These are phyloP conservation scores for Calameuta idolon DNA, from an alignment of 2,888 invertebrate genomes.

Conservation along the genomic window DNA sequence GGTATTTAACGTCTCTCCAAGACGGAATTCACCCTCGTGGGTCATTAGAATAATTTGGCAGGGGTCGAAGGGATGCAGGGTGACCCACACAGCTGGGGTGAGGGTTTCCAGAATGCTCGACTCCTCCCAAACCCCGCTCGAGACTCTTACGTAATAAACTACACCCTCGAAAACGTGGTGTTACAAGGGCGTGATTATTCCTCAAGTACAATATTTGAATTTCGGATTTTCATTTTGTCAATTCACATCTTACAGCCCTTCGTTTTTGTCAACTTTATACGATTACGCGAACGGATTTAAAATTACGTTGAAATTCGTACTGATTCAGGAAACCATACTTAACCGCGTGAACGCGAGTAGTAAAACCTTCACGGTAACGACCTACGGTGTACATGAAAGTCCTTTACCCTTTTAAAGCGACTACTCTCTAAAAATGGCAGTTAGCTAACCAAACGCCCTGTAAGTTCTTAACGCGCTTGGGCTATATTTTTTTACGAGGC, in stretches of 20 bases:
- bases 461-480: constrained; percentile 15
- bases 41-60: constrained; percentile 53
- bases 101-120: constrained; percentile 13
- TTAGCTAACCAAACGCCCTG: neutral
- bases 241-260: constrained; percentile 33
- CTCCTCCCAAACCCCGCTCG: neutral
- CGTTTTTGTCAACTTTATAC: constrained; percentile 37
- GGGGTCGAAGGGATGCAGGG: constrained; percentile 36
- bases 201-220: constrained; percentile 54
- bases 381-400: neutral
- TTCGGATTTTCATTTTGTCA: constrained; percentile 53
- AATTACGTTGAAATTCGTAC: neutral
- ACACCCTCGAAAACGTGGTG: constrained; percentile 16
- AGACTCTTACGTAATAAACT: constrained; percentile 26
- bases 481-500: constrained; percentile 51
- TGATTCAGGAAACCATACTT: neutral
- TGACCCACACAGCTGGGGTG: constrained; percentile 38
- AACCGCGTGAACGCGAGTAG: neutral
- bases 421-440: neutral
- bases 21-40: constrained; percentile 22
- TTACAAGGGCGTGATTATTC: constrained; percentile 39
- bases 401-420: neutral
- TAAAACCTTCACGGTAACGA: neutral
- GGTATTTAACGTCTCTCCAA: constrained; percentile 20
- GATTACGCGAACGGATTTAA: constrained; percentile 32